A percentile compares a stretch with the other conserved stretches of the same genome.
These are phyloP conservation scores for Drosophila peninsularis DNA, from an alignment of 2,888 invertebrate genomes.

Conservation along the genomic window DNA sequence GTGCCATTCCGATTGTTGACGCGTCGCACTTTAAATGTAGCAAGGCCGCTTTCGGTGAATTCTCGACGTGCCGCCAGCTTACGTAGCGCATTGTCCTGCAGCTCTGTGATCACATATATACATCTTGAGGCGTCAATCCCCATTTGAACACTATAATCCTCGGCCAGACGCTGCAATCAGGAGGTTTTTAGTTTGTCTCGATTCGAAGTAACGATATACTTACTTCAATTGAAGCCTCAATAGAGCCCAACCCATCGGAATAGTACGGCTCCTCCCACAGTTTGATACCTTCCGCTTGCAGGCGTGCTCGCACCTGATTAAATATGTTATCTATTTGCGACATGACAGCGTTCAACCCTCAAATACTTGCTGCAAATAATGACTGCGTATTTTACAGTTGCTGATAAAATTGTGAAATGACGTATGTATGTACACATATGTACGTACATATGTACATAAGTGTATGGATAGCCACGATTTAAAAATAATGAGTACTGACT, in stretches of 20 bases:
- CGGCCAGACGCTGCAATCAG: slow-evolving; percentile 87
- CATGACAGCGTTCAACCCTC: slow-evolving; percentile 48
- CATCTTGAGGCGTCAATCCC: slow-evolving; percentile 81
- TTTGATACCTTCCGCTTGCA: slow-evolving; percentile 89
- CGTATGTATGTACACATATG: background rate
- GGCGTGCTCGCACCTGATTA: slow-evolving; percentile 88
- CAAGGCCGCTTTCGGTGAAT: slow-evolving; percentile 89
- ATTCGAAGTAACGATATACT: slow-evolving; percentile 12
- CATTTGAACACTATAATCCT: slow-evolving; percentile 85
- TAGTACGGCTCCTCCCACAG: slow-evolving; percentile 91
- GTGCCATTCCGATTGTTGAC: slow-evolving; percentile 85
- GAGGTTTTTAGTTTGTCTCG: background rate
- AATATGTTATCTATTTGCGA: slow-evolving; percentile 87
- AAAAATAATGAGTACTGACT: background rate
- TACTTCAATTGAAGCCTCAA: slow-evolving; percentile 84
- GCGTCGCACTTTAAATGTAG: slow-evolving; percentile 89
- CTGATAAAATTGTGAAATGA: background rate
- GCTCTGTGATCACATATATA: slow-evolving; percentile 55
- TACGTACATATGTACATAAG: background rate
- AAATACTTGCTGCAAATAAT: slow-evolving; percentile 3
- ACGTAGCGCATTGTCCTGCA: slow-evolving; percentile 86
- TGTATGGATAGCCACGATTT: background rate
- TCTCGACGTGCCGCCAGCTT: slow-evolving; percentile 89
- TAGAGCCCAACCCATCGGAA: slow-evolving; percentile 85
- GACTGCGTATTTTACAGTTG: slow-evolving; percentile 17